Evolutionary conservation across 2,888 invertebrate species (phyloP), one percentile per base, ranked within the genome.

Genomic region (Beris morrisii): DNA sequence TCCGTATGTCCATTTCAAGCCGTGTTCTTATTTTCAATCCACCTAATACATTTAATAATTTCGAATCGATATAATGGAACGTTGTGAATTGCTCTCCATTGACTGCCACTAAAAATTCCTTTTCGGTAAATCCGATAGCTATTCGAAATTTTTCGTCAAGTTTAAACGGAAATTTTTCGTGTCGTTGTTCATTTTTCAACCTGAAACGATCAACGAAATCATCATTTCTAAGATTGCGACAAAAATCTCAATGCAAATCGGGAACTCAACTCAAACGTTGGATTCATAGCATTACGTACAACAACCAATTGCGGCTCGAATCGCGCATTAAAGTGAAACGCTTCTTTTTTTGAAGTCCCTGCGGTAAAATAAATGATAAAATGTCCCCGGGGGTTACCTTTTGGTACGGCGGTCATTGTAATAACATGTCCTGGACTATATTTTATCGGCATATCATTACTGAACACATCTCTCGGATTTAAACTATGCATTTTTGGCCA

Each of bases 61-160:
- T 74, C 1, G 74, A 70, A 1, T 74, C 73, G 9, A 79, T 76
- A 74, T 77, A 79, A 5, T 73, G 72, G 64, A 74, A 81, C 64
- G 76, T 74, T 53, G 76, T 75, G 69, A 75, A 79, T 56, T 74
- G 74, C 11, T 74, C 76, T 0, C 81, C 81, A 72, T 81, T 78
- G 4, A 81, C 73, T 3, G 79, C 81, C 2, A 81, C 78, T 0
- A 77, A 67, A 50, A 81, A 78, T 69, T 77, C 75, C 0, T 75
- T 76, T 65, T 79, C 78, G 3, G 79, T 77, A 67, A 81, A 77
- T 7, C 78, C 81, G 43, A 81, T 71, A 0, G 79, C 80, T 46
- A 81, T 69, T 61, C 77, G 78, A 48, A 81, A 81, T 67, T 80
- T 78, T 65, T 80, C 78, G 72, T 79, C 77, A 44, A 80, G 76